phyloP scores from a whole-genome alignment of 2,113 vertebrate species.

The Pollimyrus isidori region DNA sequence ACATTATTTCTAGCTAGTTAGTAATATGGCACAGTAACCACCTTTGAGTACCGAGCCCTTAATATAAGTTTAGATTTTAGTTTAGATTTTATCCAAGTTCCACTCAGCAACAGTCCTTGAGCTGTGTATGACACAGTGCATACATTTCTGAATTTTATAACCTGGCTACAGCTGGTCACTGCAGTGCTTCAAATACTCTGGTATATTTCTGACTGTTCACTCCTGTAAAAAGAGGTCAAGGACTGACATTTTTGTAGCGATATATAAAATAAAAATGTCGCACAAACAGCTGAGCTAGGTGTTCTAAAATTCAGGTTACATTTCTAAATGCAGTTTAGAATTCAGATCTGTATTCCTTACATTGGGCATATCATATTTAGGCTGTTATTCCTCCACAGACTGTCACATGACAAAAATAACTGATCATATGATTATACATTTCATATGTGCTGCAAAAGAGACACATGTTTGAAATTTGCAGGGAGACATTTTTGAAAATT shows the following conservation, averaged over 20 bases:
- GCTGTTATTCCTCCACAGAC: not conserved
- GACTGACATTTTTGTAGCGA: not conserved
- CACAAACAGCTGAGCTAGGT: not conserved
- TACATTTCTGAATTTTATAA: not conserved
- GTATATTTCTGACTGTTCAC: not conserved
- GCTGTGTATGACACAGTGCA: not conserved
- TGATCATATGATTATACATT: not conserved
- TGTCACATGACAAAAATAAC: not conserved
- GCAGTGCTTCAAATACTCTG: not conserved
- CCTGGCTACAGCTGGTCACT: not conserved
- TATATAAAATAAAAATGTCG: not conserved
- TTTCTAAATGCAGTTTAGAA: not conserved
- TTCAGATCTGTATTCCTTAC: not conserved
- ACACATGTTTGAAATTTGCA: not conserved
- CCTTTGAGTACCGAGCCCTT: not conserved
- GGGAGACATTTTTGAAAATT: not conserved
- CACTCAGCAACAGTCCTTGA: not conserved
- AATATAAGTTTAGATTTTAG: not conserved
- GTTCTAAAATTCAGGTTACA: constrained; percentile 1
- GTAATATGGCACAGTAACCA: not conserved
- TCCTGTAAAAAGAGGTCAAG: constrained; percentile 15
- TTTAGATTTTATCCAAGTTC: not conserved
- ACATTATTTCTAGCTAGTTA: not conserved
- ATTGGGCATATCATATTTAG: not conserved
- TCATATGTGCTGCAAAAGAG: not conserved